Conservation (phyloP, 2,888 invertebrate species). For the Nomada fucata region DNA sequence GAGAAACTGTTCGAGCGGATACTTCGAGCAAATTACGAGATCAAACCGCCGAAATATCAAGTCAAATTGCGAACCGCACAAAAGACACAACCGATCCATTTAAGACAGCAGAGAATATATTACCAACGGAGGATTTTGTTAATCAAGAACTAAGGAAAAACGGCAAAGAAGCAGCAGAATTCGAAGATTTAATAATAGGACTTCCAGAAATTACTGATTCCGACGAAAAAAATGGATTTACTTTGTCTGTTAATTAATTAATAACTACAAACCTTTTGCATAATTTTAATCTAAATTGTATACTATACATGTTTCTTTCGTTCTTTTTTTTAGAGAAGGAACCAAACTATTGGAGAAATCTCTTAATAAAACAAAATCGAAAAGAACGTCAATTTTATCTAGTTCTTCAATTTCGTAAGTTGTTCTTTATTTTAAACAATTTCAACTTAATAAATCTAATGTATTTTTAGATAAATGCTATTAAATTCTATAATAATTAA, state of each 20-base stretch:
- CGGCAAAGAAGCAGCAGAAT: too few relatives aligned
- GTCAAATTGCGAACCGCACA: constrained; percentile 9
- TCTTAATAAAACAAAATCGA: background rate
- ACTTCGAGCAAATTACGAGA: background rate
- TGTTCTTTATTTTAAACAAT: background rate
- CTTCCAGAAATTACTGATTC: too few relatives aligned
- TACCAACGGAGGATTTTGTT: background rate
- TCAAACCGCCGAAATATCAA: constrained; percentile 16
- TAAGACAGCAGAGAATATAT: constrained; percentile 5
- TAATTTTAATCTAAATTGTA: background rate
- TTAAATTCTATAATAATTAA: background rate
- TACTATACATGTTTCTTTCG: background rate
- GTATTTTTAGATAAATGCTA: too few relatives aligned
- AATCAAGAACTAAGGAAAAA: too few relatives aligned
- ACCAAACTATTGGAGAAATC: background rate
- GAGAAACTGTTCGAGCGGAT: constrained; percentile 15
- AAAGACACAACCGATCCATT: background rate
- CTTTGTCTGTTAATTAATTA: background rate
- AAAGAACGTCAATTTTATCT: background rate
- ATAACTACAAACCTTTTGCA: background rate
- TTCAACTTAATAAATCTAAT: background rate
- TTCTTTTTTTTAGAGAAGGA: constrained; percentile 13
- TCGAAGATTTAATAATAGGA: background rate
- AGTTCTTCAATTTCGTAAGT: background rate
- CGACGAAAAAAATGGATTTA: constrained; percentile 9